phyloP scores from a whole-genome alignment of 2,797 vertebrate species.

The Numenius phaeopus region DNA sequence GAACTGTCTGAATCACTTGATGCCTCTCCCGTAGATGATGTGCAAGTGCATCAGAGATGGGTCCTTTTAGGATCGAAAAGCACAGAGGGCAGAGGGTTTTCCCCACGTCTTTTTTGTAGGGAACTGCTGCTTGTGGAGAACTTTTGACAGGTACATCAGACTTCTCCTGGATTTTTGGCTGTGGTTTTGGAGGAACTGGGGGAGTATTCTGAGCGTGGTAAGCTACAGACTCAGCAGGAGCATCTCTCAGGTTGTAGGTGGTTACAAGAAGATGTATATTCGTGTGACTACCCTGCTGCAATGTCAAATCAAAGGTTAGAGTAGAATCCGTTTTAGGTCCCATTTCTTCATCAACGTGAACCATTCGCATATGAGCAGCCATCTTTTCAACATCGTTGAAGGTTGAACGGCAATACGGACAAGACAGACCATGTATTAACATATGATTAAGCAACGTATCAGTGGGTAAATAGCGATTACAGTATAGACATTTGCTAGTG shows the following conservation, averaged over 20 bases:
- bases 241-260: constrained; percentile 96
- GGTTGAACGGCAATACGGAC: constrained; percentile 94
- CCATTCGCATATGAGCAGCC: constrained; percentile 95
- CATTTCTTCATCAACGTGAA: constrained; percentile 92
- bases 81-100: constrained; percentile 98
- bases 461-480: constrained; percentile 97
- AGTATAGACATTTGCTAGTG: constrained; percentile 99
- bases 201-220: constrained; percentile 93
- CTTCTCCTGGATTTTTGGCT: constrained; percentile 87
- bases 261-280: constrained; percentile 97
- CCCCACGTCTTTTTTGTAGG: constrained; percentile 96
- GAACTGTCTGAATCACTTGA: constrained; percentile 97
- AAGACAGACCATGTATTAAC: constrained; percentile 97
- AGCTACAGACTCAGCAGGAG: constrained; percentile 94
- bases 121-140: constrained; percentile 90
- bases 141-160: constrained; percentile 85
- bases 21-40: constrained; percentile 96
- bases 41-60: constrained; percentile 95
- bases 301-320: constrained; percentile 95
- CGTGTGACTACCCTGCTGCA: constrained; percentile 98
- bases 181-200: constrained; percentile 81
- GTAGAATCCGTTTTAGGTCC: constrained; percentile 95
- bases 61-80: constrained; percentile 98
- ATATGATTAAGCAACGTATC: constrained; percentile 98
- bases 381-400: constrained; percentile 99